These are phyloP conservation scores for Okamejei kenojei DNA, from an alignment of 2,797 vertebrate genomes.

Conservation along the genomic window DNA sequence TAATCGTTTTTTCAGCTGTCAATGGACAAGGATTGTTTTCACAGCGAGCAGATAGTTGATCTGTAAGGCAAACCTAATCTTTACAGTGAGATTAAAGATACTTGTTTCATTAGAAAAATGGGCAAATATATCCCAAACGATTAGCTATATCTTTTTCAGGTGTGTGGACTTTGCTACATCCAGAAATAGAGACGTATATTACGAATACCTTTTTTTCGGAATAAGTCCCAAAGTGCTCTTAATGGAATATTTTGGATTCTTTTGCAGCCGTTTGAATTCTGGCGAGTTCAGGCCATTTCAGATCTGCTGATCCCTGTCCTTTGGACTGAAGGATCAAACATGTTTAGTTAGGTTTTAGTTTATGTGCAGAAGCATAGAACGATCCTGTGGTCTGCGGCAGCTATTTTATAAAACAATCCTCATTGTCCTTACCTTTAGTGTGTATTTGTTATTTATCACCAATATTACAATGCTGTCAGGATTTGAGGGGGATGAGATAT, in stretches of 20 bases:
- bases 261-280: not conserved
- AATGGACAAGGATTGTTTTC: constrained; percentile 17
- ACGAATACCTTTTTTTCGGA: not conserved
- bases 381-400: no score
- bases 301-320: constrained; percentile 12
- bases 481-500: no score
- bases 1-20: constrained; percentile 33
- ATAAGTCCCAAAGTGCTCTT: constrained; percentile 15
- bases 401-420: not conserved
- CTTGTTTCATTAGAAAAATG: not conserved
- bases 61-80: constrained; percentile 6
- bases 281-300: constrained; percentile 7
- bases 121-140: not conserved
- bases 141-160: constrained; percentile 27
- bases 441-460: not conserved
- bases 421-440: not conserved
- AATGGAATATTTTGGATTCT: constrained; percentile 15
- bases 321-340: not conserved
- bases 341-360: no score
- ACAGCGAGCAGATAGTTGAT: not conserved
- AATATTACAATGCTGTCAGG: not conserved
- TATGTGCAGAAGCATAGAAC: not conserved
- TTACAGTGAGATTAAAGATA: not conserved
- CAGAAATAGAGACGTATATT: not conserved
- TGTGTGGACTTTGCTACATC: not conserved